Conservation (phyloP, 2,113 vertebrate species). For the Circaetus cinerascens region DNA sequence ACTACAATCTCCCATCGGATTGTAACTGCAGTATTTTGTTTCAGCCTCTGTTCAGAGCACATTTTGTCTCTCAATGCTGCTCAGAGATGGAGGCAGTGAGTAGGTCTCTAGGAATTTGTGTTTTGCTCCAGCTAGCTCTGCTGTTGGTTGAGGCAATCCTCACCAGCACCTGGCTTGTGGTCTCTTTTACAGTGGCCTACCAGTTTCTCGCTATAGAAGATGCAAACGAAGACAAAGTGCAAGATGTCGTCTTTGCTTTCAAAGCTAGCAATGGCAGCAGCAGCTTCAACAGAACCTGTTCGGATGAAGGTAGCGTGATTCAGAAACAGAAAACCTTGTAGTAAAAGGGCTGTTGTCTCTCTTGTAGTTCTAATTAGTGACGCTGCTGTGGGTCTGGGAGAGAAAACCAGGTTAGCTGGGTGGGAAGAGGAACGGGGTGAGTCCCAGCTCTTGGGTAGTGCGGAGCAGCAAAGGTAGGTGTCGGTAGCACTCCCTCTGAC, state of each 20-base stretch:
- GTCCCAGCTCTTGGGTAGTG: neutral
- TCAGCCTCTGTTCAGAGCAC: neutral
- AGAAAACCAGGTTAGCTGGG: neutral
- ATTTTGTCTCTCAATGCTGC: neutral
- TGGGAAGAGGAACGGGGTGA: neutral
- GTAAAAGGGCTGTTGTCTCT: neutral
- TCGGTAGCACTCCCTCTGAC: neutral
- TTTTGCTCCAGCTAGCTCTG: neutral
- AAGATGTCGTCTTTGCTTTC: constrained; percentile 85
- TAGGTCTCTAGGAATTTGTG: constrained; percentile 22
- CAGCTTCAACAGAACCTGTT: constrained; percentile 75
- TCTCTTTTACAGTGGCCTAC: constrained; percentile 78
- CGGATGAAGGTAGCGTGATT: constrained; percentile 74
- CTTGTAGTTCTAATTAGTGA: neutral
- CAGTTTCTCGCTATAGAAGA: constrained; percentile 80
- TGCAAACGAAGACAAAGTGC: constrained; percentile 81
- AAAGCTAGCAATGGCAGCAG: constrained; percentile 55
- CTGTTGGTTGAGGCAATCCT: neutral
- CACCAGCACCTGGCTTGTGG: neutral
- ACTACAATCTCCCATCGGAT: neutral
- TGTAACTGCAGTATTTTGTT: neutral
- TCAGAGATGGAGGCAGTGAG: neutral
- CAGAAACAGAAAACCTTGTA: neutral
- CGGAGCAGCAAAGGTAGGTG: neutral
- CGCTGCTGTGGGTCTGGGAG: neutral